Percentiles rank a stretch among this genome's conserved stretches.
These are phyloP conservation scores for Bos taurus DNA, from an alignment of 2,113 vertebrate species.

Conservation along the genomic window ARS-UCD2.0 NC_037336.1:31196001-31196500, in stretches of 20 bases:
- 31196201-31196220: not conserved
- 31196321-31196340: not conserved
- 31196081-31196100: not conserved
- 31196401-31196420: not conserved
- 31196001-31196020: not conserved
- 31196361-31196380: not conserved
- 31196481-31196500: not conserved
- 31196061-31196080: not conserved
- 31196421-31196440: not conserved
- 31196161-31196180: not conserved
- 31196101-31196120: not conserved
- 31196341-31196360: not conserved
- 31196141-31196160: not conserved
- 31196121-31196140: not conserved
- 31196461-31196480: not conserved
- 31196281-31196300: not conserved
- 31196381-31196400: not conserved
- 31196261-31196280: not conserved
- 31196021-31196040: not conserved
- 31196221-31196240: not conserved
- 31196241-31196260: not conserved
- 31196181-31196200: not conserved
- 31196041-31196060: not conserved
- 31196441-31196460: not conserved
- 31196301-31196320: not conserved